Evolutionary conservation across 2,797 vertebrate genomes (phyloP).

Genomic region (Taenioides sp.): DNA sequence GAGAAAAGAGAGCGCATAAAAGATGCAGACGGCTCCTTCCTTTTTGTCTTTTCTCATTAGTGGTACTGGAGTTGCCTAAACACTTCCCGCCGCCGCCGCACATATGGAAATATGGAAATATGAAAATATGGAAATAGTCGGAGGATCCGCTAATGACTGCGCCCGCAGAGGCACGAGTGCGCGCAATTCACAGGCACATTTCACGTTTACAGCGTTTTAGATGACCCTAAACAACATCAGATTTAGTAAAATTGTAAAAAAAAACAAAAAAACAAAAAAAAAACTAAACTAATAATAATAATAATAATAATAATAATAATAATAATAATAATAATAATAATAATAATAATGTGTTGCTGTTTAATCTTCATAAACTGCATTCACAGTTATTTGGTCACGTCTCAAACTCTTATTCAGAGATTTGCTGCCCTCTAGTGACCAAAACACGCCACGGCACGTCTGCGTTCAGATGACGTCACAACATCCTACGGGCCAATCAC

Average conservation of each 20-base stretch:
- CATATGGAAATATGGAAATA: conserved; percentile 59
- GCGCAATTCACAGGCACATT: background rate
- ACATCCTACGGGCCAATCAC: too few species aligned
- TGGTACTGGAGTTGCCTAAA: conserved; percentile 80
- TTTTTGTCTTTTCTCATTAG: conserved; percentile 86
- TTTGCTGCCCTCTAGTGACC: conserved; percentile 72
- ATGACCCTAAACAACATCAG: background rate
- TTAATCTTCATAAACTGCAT: background rate
- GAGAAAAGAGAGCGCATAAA: conserved; percentile 82
- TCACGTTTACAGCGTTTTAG: background rate
- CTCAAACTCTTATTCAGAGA: conserved; percentile 18
- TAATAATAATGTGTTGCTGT: background rate
- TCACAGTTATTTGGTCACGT: background rate
- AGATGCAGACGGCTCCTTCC: conserved; percentile 81
- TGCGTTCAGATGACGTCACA: too few species aligned
- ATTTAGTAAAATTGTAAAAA: too few species aligned
- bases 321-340: background rate
- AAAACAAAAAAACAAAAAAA: background rate
- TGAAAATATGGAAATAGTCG: conserved; percentile 51
- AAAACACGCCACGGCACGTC: background rate
- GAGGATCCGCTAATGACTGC: conserved; percentile 70
- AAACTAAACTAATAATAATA: background rate
- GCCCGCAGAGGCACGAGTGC: conserved; percentile 59
- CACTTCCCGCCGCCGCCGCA: conserved; percentile 80
- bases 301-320: background rate